Base-by-base conservation (phyloP, 2,888 invertebrate species). In the Pseudococcus longispinus region DNA sequence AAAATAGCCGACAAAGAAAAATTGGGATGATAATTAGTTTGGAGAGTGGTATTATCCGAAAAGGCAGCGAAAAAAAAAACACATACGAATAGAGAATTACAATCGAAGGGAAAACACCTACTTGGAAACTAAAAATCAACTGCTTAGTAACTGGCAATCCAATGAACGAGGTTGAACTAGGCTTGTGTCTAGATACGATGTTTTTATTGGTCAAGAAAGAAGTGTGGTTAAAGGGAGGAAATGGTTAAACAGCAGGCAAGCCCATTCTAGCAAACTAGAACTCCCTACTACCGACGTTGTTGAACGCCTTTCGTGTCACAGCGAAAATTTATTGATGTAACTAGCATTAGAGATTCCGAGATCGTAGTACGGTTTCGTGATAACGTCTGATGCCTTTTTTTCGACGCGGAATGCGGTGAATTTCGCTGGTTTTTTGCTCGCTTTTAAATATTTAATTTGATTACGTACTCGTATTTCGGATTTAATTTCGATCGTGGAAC, bases 1-100 rank as follows among this genome's bases (percentile, higher is more conserved):
- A 85, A 88, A 88, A 88, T 77, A 83, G 83, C 87, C 83, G 83
- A 83, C 83, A 87, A 87, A 83, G 83, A 83, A 51, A 70, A 74
- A 46, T 70, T 44, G 74, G 84, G 65, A 86, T 87, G 83, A 65
- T 84, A 84, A 84, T 84, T 84, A 84, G 84, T 84, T 84, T 84
- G 60, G 32, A 80, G 77, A 65, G 84, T 65, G 60, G 65, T 84
- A 84, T 84, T 84, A 84, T n/a, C 65, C 60, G 37, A 65, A 84
- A 65, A 84, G 84, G 55, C 23, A 84, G 65, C 8, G 37, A 37
- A 37, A 37, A 84, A 84, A 84, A 84, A 84, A 84, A 65, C 26
- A 37, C 37, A 37, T 37, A 37, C 11, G 77, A 80, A 42, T 55
- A 84, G 84, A 55, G 55, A 84, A 84, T 84, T 84, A 84, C 84